Evolutionary conservation across 1,140 invertebrate genomes (phyloP), one percentile per base, ranked within the genome.

Genomic region (Venturia canescens): DNA sequence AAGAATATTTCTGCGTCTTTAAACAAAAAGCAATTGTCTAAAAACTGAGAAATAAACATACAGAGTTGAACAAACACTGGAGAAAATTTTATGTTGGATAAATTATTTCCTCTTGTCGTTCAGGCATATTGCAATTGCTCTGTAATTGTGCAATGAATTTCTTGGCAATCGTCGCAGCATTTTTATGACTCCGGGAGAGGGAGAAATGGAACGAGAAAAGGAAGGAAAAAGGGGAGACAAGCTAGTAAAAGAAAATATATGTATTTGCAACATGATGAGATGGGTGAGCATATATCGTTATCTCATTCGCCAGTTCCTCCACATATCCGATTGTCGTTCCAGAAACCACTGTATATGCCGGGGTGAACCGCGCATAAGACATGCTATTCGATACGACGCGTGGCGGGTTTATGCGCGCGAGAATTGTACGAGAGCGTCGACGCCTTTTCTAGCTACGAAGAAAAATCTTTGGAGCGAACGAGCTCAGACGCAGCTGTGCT

Each of bases 61-160:
- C 7, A 34, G 7, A 34, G 31, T 34, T 34, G 7, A 7, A 34
- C 7, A 34, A 34, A 34, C 7, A 34, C 7, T 34, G 31, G 7
- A n/a, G n/a, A 7, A 34, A 34, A 34, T 34, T 34, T 34, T 34
- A 34, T 34, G 57, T 23, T 6, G 26, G n/a, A 72, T 50, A 27
- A 72, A 29, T 44, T 44, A 72, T 72, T 23, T 60, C 70, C 27
- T 57, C 5, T 75, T 57, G 74, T 76, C 18, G 18, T 29, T 76
- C 27, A 76, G 18, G 27, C 53, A 76, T 76, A 76, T 76, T 63
- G 74, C 74, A 63, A 76, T 76, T 63, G 74, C 53, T 76, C 31
- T 13, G 74, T 76, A 76, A 76, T 76, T 76, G 74, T 76, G 53
- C 74, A 76, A 76, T 76, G 74, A 76, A 76, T 76, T 76, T 76